phyloP scores from a whole-genome alignment of 2,113 vertebrate species.

The Solea solea region DNA sequence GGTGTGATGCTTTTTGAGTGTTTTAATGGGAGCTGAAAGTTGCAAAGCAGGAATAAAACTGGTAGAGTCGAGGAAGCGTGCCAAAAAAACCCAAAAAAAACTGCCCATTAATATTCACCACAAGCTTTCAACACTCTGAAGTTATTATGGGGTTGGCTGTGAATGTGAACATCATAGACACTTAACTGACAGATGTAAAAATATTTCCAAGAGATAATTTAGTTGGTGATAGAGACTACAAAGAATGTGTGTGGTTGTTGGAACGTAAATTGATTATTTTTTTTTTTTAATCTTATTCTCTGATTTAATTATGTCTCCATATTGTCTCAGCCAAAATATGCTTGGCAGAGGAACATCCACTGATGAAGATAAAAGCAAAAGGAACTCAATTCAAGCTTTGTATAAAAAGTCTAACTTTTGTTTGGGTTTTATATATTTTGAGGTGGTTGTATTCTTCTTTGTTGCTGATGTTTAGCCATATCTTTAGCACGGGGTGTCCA shows the following conservation, averaged over 20 bases:
- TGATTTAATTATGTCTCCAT: neutral
- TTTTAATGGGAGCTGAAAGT: no score
- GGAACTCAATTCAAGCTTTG: no score
- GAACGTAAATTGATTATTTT: neutral
- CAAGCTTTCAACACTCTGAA: no score
- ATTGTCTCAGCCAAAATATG: neutral
- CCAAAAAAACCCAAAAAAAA: conserved; percentile 21
- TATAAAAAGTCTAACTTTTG: no score
- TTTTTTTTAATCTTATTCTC: neutral
- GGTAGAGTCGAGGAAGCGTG: neutral
- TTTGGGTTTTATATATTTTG: no score
- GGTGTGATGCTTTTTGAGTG: no score
- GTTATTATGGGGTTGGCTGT: no score
- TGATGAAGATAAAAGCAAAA: neutral
- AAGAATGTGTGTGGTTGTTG: neutral
- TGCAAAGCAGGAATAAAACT: no score
- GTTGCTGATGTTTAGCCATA: no score
- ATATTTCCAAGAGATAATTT: conserved; percentile 6
- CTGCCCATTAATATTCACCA: conserved; percentile 32
- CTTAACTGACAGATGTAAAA: conserved; percentile 26
- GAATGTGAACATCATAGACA: conserved; percentile 14
- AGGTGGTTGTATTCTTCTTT: no score
- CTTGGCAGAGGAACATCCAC: neutral
- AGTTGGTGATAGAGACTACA: no score
- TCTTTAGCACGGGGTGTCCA: no score